phyloP scores from a whole-genome alignment of 2,888 invertebrate genomes.

The Tromatobia lineatoria region DNA sequence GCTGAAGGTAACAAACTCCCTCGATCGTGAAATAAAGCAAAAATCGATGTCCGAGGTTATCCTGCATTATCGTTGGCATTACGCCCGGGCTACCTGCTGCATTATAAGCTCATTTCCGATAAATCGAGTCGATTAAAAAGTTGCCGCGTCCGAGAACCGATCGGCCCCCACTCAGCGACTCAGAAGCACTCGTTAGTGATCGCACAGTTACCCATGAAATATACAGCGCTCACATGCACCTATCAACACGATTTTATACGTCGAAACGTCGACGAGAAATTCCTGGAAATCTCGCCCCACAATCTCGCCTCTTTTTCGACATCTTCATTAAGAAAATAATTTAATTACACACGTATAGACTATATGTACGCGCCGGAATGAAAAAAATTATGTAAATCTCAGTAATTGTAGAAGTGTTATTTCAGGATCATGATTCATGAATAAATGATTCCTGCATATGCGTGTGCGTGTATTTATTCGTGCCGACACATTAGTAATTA shows the following conservation, averaged over 20 bases:
- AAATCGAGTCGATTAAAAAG: slow-evolving; percentile 81
- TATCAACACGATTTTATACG: slow-evolving; percentile 18
- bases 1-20: background rate
- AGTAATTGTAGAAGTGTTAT: slow-evolving; percentile 49
- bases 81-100: slow-evolving; percentile 77
- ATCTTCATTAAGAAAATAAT: slow-evolving; percentile 62
- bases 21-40: slow-evolving; percentile 49
- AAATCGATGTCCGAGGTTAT: slow-evolving; percentile 62
- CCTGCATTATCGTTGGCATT: slow-evolving; percentile 78
- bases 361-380: background rate
- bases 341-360: slow-evolving; percentile 49
- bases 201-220: slow-evolving; percentile 35
- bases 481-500: slow-evolving; percentile 26
- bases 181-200: slow-evolving; percentile 55
- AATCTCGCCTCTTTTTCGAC: slow-evolving; percentile 42
- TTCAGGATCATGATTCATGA: slow-evolving; percentile 55
- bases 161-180: slow-evolving; percentile 47
- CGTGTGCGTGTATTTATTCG: background rate
- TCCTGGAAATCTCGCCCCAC: slow-evolving; percentile 36
- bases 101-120: slow-evolving; percentile 82
- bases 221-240: background rate
- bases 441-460: slow-evolving; percentile 28
- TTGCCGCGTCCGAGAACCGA: slow-evolving; percentile 72
- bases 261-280: slow-evolving; percentile 29
- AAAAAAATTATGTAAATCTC: slow-evolving; percentile 30